Percentiles rank a stretch among this genome's conserved stretches.
phyloP scores from a whole-genome alignment of 2,797 vertebrate species.

The Spinus olivaceus region DNA sequence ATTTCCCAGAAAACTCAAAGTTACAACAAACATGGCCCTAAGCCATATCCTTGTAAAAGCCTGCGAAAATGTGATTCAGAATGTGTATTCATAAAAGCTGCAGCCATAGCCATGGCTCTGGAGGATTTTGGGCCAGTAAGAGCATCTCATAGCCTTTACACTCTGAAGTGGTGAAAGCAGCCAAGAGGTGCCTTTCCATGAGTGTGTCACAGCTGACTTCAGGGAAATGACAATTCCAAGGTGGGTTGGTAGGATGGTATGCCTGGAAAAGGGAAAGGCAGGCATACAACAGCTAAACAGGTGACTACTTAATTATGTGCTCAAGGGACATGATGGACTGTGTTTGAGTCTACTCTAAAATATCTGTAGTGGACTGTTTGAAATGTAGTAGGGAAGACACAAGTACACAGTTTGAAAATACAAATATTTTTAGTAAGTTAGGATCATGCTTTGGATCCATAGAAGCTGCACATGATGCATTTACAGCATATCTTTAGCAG shows the following conservation, averaged over 20 bases:
- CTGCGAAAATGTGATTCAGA: neutral
- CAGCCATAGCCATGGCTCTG: neutral
- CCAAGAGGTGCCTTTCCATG: neutral
- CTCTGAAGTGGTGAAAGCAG: neutral
- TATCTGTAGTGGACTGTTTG: neutral
- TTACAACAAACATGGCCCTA: neutral
- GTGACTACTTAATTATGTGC: neutral
- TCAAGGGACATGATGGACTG: accelerated
- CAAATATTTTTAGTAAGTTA: neutral
- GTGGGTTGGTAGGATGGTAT: neutral
- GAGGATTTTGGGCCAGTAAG: neutral
- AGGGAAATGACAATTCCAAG: neutral
- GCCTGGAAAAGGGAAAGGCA: neutral
- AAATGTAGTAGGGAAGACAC: neutral
- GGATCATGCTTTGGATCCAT: neutral
- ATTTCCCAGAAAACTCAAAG: neutral
- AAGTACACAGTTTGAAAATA: neutral
- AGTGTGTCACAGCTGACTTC: neutral
- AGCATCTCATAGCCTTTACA: neutral
- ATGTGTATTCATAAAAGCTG: neutral
- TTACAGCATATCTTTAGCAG: neutral
- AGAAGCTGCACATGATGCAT: neutral
- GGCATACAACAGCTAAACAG: neutral
- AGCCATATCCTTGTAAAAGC: neutral
- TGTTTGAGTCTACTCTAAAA: neutral